A percentile compares a stretch with the other conserved stretches of the same genome.
These are phyloP conservation scores for Etheostoma spectabile DNA, from an alignment of 2,113 vertebrate species.

Conservation along the genomic window DNA sequence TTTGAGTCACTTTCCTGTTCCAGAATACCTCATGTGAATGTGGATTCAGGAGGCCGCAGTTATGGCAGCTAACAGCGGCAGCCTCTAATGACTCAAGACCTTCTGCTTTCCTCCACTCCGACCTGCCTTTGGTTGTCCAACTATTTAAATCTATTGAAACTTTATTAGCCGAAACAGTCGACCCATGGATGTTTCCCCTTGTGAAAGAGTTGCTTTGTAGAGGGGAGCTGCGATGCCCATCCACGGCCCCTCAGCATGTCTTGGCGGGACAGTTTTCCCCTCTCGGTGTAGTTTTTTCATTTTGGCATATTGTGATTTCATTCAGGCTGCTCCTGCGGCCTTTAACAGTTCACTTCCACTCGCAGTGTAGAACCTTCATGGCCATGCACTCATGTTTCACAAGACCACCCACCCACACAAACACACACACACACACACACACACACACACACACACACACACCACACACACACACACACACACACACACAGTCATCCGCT, in stretches of 20 bases:
- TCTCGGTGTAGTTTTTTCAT: slow-evolving; percentile 64
- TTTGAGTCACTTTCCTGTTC: slow-evolving; percentile 30
- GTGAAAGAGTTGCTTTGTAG: slow-evolving; percentile 86
- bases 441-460: slow-evolving; percentile 83
- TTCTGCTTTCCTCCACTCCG: slow-evolving; percentile 46
- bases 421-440: slow-evolving; percentile 77
- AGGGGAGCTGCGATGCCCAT: slow-evolving; percentile 68
- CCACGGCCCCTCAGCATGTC: slow-evolving; percentile 64
- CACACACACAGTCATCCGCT: slow-evolving; percentile 83
- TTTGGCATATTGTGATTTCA: slow-evolving; percentile 94
- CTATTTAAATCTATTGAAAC: slow-evolving; percentile 89
- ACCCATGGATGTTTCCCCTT: slow-evolving; percentile 71
- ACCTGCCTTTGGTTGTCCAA: slow-evolving; percentile 62
- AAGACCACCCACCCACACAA: slow-evolving; percentile 86
- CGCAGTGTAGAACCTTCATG: slow-evolving; percentile 89
- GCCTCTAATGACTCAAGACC: slow-evolving; percentile 52
- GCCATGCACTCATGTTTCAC: slow-evolving; percentile 75
- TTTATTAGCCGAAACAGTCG: slow-evolving; percentile 68
- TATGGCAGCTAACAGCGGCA: neutral
- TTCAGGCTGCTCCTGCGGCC: slow-evolving; percentile 91
- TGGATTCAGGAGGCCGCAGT: slow-evolving; percentile 29
- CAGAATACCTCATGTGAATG: neutral
- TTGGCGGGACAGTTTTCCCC: slow-evolving; percentile 53
- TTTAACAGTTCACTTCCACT: slow-evolving; percentile 95
- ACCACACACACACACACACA: slow-evolving; percentile 85